A percentile compares a stretch with the other conserved stretches of the same genome.
Conservation (phyloP, 2,888 invertebrate species). For the Chalcis sispes region DNA sequence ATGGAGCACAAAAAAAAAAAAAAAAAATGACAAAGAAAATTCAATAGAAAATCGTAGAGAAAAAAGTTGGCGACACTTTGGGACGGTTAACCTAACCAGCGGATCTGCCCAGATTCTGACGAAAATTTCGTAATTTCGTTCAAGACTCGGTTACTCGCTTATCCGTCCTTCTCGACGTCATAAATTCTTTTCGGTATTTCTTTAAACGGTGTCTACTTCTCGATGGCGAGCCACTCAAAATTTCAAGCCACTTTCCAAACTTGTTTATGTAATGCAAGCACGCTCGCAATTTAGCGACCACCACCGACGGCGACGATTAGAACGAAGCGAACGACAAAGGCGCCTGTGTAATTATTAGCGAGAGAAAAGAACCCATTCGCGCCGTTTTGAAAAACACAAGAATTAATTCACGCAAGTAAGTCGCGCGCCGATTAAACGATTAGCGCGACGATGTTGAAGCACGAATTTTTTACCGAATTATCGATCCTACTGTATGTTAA, state of each 20-base stretch:
- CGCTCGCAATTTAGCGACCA: slow-evolving; percentile 18
- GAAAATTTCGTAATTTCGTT: slow-evolving; percentile 58
- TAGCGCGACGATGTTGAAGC: too few relatives aligned
- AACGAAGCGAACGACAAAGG: too few relatives aligned
- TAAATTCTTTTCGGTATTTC: neutral
- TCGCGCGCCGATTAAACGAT: too few relatives aligned
- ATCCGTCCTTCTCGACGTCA: neutral
- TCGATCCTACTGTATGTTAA: too few relatives aligned
- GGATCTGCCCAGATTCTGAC: slow-evolving; percentile 65
- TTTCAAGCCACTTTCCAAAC: slow-evolving; percentile 61
- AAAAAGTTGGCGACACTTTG: slow-evolving; percentile 65
- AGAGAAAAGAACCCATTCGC: neutral
- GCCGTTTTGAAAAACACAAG: neutral
- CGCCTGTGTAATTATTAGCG: slow-evolving; percentile 4
- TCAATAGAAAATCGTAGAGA: slow-evolving; percentile 8
- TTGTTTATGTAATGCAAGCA: slow-evolving; percentile 52
- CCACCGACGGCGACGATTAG: neutral
- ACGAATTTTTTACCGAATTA: too few relatives aligned
- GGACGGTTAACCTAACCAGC: slow-evolving; percentile 65
- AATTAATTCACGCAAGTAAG: slow-evolving; percentile 38
- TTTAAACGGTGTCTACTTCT: too few relatives aligned
- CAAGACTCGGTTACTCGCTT: neutral
- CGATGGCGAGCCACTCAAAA: slow-evolving; percentile 56
- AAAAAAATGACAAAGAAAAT: slow-evolving; percentile 3
- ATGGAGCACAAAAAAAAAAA: neutral